These are phyloP conservation scores for Pristiophorus japonicus DNA, from an alignment of 2,113 vertebrate species.

Conservation along the genomic window DNA sequence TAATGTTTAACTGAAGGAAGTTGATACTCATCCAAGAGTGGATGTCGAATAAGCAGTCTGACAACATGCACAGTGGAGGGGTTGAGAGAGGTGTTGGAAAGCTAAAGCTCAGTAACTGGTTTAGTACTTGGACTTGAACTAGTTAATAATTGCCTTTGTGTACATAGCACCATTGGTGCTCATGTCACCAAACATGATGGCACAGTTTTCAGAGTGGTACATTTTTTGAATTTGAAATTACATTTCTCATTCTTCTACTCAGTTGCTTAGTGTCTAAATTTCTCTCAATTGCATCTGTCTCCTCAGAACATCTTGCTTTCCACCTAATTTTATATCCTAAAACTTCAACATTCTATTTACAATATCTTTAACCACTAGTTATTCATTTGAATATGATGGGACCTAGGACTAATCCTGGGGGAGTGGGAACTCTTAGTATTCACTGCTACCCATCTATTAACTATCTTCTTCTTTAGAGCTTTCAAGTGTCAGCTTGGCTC, in stretches of 20 bases:
- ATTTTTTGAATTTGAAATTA: background rate
- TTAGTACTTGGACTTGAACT: no score
- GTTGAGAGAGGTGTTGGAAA: no score
- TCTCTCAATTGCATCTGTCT: background rate
- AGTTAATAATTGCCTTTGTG: no score
- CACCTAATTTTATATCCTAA: background rate
- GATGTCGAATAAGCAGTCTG: no score
- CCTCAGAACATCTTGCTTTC: background rate
- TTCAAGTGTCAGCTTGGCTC: constrained; percentile 27
- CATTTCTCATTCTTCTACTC: background rate
- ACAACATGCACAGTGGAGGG: no score
- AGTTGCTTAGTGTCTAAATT: background rate
- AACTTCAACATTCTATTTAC: background rate
- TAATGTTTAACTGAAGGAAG: no score
- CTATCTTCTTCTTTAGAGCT: constrained; percentile 29
- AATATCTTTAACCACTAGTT: background rate
- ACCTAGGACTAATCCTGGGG: background rate
- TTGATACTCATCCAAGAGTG: no score
- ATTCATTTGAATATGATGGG: constrained; percentile 4
- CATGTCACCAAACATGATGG: no score
- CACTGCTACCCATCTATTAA: background rate
- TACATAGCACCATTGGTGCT: no score
- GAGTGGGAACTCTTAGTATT: background rate
- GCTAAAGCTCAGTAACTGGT: no score
- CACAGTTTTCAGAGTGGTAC: background rate